A percentile compares a stretch with the other conserved stretches of the same genome.
Conservation (phyloP, 2,888 invertebrate genomes). For the Theristus sp. region DNA sequence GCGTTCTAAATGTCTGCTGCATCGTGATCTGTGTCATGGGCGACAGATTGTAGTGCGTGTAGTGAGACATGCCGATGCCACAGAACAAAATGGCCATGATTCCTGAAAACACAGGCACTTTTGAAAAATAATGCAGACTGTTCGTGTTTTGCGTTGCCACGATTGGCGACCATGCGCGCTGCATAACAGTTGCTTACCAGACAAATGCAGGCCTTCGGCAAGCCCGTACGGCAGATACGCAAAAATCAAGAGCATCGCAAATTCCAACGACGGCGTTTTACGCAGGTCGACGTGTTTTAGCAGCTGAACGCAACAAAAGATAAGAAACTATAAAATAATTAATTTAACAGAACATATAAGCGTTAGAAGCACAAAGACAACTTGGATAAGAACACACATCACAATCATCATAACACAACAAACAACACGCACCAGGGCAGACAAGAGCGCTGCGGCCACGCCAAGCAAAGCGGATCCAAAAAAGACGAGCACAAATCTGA, state of each 20-base stretch:
- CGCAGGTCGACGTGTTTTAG: slow-evolving; percentile 85
- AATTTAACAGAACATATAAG: neutral
- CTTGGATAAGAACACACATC: neutral
- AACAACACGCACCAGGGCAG: slow-evolving; percentile 63
- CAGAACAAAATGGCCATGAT: slow-evolving; percentile 98
- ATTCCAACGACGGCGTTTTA: slow-evolving; percentile 90
- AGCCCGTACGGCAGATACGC: slow-evolving; percentile 94
- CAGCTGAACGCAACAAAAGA: slow-evolving; percentile 36
- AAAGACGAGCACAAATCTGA: slow-evolving; percentile 81
- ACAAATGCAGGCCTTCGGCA: slow-evolving; percentile 84
- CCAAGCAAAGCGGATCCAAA: slow-evolving; percentile 95
- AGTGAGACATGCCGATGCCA: slow-evolving; percentile 98
- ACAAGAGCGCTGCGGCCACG: slow-evolving; percentile 74
- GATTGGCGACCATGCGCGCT: too few relatives aligned
- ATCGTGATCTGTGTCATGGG: slow-evolving; percentile 97
- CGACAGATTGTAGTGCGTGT: slow-evolving; percentile 91
- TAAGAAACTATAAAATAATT: neutral
- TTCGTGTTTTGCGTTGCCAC: too few relatives aligned
- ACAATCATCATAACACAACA: slow-evolving; percentile 9
- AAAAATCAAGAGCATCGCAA: slow-evolving; percentile 93
- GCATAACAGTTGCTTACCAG: too few relatives aligned
- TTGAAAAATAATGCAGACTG: slow-evolving; percentile 2
- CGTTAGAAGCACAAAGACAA: too few relatives aligned
- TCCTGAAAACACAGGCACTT: slow-evolving; percentile 47
- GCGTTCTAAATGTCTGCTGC: slow-evolving; percentile 91